Percentiles rank a stretch among this genome's conserved stretches.
Evolutionary conservation across 2,113 vertebrate genomes (phyloP).

Genomic region (Hystrix brachyura): DNA sequence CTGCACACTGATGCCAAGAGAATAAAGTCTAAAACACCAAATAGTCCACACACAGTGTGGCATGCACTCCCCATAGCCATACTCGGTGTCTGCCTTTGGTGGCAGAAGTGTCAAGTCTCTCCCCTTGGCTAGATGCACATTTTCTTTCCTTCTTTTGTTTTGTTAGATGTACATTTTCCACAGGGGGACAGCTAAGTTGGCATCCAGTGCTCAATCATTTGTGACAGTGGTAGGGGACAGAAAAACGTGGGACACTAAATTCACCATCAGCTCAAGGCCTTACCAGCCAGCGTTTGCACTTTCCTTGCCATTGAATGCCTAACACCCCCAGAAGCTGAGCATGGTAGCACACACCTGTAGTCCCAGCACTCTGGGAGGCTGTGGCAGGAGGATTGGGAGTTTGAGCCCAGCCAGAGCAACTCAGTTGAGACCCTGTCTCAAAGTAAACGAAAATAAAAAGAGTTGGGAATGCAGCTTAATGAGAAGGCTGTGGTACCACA

Average conservation of each 20-base stretch:
- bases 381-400: neutral
- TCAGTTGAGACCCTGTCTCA: neutral
- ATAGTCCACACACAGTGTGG: neutral
- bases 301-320: neutral
- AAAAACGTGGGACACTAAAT: neutral
- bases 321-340: neutral
- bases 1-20: neutral
- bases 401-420: neutral
- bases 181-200: neutral
- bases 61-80: neutral
- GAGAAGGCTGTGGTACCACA: neutral
- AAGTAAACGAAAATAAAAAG: neutral
- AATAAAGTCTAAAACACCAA: neutral
- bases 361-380: neutral
- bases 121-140: neutral
- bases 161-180: neutral
- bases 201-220: neutral
- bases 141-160: neutral
- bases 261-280: neutral
- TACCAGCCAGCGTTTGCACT: neutral
- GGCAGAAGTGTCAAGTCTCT: neutral
- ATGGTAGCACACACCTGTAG: neutral
- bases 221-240: neutral
- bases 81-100: neutral
- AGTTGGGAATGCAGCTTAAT: neutral